Base-by-base conservation (phyloP, 2,797 vertebrate genomes). In the Schizopygopsis pylzovi region DNA sequence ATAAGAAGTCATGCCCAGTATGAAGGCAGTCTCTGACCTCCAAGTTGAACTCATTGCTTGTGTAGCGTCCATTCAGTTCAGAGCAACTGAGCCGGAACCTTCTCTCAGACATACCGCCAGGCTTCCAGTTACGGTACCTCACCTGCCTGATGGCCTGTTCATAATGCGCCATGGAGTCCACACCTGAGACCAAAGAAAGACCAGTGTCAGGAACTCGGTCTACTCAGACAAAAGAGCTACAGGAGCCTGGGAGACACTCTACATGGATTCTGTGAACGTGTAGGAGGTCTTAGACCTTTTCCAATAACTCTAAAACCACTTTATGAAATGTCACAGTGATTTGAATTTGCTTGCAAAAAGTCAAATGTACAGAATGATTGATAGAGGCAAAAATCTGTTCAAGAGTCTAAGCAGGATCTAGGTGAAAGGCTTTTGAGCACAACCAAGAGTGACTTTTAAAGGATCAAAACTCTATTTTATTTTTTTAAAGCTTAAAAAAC, bases 11-110 rank as follows among this genome's bases (percentile, higher is more conserved):
- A 47, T 83, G 72, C 37, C 65, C 65, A 37, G 22, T 25, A 25
- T 37, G 28, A 72, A 61, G 73, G 18, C 41, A 49, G 52, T 25
- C 61, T 65, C 91, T 91, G 86, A 97, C 98, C 96, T 99, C 97
- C 92, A 99, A 28, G 88, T 95, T 97, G 92, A 99, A 98, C 89
- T 98, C 97, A 6, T 99, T 99, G 95, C 98, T 99, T 84, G 94
- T 97, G 87, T 99, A 99, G 16, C 97, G 98, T 5, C 98, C 98
- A 0, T 99, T 99, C 83, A 99, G 96, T 88, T 99, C 98, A 0
- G 98, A 99, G 93, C 98, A 99, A 91, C 97, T 98, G 91, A 99
- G 95, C 89, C 95, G 95, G 94, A 99, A 99, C 84, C 91, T 95
- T 73, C 98, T 96, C 61, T 96, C 94, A 0, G 93, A 95, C 43